Evolutionary conservation across 2,797 vertebrate species (phyloP), one percentile per base, ranked within the genome.

Genomic region (Brotula barbata): DNA sequence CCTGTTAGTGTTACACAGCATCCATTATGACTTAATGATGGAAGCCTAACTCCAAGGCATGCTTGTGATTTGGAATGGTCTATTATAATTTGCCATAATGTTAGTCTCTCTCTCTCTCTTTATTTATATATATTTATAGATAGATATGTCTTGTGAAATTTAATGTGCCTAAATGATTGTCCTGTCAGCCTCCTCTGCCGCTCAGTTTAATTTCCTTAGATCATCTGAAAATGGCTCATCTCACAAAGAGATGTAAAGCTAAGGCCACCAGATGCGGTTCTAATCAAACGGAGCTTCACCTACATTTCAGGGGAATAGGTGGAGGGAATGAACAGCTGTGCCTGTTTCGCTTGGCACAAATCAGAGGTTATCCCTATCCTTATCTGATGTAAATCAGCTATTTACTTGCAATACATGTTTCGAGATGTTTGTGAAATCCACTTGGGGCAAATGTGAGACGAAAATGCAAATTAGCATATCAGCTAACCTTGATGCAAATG

Each of bases 271-370:
- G 68, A 71, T 59, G 43, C 40, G 20, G 53, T 39, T 17, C 39
- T 58, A 74, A 84, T 85, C 59, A 78, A 65, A 70, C 51, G 28
- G 40, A 72, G 75, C 47, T 68, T 60, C 68, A 73, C 75, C 77
- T 82, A 59, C 46, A 42, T 22, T 46, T 72, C 73, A 10, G 53
- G 64, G 80, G 66, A 75, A 43, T 70, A 22, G 65, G 73, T 42
- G 71, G 60, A 53, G 65, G 71, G 40, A 62, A 69, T 5, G 70
- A 82, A 65, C 83, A 88, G 83, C 85, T 87, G 86, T 42, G 75
- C 39, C 53, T 63, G 25, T 71, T 76, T 67, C 45, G 56, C 45
- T 76, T 75, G 62, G 67, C 73, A 50, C 34, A 1, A 49, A 74
- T 77, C 73, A 62, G 68, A 71, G 64, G 76, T 81, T 79, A 73